Evolutionary conservation across 2,797 vertebrate species (phyloP).

Genomic region (Tinamus major): DNA sequence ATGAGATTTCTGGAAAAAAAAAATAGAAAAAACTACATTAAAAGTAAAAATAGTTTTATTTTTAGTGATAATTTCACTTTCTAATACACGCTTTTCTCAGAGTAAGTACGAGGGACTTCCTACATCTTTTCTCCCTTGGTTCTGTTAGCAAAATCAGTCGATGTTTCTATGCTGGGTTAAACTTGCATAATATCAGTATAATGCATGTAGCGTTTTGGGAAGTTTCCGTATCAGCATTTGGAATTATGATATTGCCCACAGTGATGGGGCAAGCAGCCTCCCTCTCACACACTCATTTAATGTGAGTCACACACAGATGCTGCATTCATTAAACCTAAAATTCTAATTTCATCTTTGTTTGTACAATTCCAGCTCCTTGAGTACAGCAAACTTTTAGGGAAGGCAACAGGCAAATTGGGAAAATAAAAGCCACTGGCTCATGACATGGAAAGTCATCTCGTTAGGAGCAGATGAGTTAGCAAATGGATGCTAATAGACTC

Average conservation of each 20-base stretch:
- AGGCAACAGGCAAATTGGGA: neutral
- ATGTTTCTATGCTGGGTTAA: neutral
- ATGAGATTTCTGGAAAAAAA: neutral
- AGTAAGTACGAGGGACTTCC: neutral
- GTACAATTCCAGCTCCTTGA: constrained; percentile 2
- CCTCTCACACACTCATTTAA: neutral
- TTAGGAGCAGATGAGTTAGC: neutral
- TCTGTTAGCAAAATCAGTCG: neutral
- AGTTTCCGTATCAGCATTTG: constrained; percentile 17
- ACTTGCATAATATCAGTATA: neutral
- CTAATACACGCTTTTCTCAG: neutral
- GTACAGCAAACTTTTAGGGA: constrained; percentile 10
- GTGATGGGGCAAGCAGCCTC: neutral
- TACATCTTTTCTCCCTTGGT: neutral
- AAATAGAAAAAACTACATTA: neutral
- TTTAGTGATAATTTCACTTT: neutral
- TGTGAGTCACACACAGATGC: neutral
- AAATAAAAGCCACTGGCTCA: neutral
- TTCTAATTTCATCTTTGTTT: constrained; percentile 32
- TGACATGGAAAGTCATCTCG: neutral
- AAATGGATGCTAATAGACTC: neutral
- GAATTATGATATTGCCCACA: constrained; percentile 1
- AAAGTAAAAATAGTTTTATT: neutral
- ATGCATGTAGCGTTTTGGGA: neutral
- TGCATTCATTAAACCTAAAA: neutral